Base-by-base conservation (phyloP, 2,888 invertebrate genomes). In the Macrosiphum euphorbiae region DNA sequence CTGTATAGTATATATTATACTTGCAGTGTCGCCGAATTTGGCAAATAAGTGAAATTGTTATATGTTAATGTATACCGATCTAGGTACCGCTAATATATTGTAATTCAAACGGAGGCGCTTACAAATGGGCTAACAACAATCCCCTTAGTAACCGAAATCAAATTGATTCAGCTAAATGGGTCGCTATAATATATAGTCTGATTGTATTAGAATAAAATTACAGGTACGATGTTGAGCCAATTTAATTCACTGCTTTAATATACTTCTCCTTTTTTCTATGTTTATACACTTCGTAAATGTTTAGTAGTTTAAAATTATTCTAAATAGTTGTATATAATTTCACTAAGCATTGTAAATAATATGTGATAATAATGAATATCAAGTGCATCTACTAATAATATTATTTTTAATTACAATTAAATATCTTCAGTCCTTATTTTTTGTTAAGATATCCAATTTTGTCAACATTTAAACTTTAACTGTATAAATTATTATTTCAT, bases 91-190 rank as follows among this genome's bases (percentile, higher is more conserved):
- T 88, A 55, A 26, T 41, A 88, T 58, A 88, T 55, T 58, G 88
- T 88, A 88, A 58, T 88, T 88, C 35, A 55, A 88, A 88, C 3
- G 35, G 35, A 88, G 35, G 78, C 3, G 41, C 55, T 78, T 78
- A 78, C 35, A 78, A 78, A 78, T 78, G 78, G 35, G 61, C 90
- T 61, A n/a, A 2, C 20, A n/a, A 16, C 90, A 90, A 90, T 90
- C 47, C 47, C 90, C 90, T 90, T 90, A 90, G 90, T 90, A 90
- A 90, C 90, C 67, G 90, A 90, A 90, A 67, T 44, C 61, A 47
- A 90, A 90, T 90, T 67, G 90, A 90, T 90, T 67, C 61, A 67
- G 90, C 89, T 26, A 28, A 47, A n/a, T 50, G 41, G 61, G 47
- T 47, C 61, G 90, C n/a, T 10, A 16, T 58, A 44, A 16, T 24